phyloP scores from a whole-genome alignment of 2,797 vertebrate species.

The Limosa lapponica region DNA sequence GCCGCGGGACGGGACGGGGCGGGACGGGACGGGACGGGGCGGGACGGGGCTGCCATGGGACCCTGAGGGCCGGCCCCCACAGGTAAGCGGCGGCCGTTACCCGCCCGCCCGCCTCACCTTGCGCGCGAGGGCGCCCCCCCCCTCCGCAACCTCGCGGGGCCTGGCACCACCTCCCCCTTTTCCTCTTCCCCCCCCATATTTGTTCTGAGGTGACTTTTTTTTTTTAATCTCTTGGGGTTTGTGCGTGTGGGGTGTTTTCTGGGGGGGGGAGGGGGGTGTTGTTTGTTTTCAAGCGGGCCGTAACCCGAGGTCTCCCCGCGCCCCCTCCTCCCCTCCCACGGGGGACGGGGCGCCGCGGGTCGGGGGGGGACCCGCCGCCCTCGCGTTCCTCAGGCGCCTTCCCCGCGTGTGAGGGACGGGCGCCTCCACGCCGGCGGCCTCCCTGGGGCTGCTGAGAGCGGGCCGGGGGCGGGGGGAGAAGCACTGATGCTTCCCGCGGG shows the following conservation, averaged over 20 bases:
- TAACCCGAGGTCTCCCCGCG: not conserved
- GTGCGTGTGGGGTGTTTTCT: too few species aligned
- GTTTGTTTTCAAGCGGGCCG: not conserved
- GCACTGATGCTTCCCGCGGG: not conserved
- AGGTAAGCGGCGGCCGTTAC: constrained; percentile 44
- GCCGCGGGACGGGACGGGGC: not conserved
- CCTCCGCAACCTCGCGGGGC: not conserved
- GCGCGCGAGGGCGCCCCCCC: not conserved
- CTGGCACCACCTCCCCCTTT: not conserved
- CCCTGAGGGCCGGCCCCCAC: constrained; percentile 41
- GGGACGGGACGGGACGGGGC: not conserved
- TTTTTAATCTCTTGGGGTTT: not conserved
- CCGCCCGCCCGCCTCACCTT: not conserved
- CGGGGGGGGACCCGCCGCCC: not conserved
- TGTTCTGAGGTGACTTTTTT: not conserved
- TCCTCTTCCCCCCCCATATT: too few species aligned
- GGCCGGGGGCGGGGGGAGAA: too few species aligned
- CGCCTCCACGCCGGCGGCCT: not conserved
- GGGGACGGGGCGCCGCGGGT: not conserved
- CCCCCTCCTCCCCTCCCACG: too few species aligned
- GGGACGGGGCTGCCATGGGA: constrained; percentile 43
- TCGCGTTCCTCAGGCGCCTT: not conserved
- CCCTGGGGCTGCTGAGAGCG: not conserved
- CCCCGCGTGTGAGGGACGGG: not conserved
- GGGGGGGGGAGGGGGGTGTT: not conserved